Percentiles rank a stretch among this genome's conserved stretches.
phyloP scores from a whole-genome alignment of 2,888 invertebrate species.

The Ichneumoninae sp. region DNA sequence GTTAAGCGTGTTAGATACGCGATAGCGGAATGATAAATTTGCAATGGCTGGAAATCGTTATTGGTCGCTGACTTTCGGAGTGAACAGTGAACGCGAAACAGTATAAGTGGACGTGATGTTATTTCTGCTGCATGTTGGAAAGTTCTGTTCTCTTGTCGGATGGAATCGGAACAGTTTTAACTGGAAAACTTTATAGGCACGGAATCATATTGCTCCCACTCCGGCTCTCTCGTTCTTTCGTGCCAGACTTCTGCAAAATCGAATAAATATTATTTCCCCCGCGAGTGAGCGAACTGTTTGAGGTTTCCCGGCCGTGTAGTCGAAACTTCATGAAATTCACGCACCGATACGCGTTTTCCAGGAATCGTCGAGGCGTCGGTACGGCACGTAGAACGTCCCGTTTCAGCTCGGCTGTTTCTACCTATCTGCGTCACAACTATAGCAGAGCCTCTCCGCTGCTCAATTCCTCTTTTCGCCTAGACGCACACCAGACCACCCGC shows the following conservation, averaged over 20 bases:
- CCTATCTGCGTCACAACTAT: conserved; percentile 35
- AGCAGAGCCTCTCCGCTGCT: conserved; percentile 15
- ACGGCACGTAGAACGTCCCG: conserved; percentile 3
- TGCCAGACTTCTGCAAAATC: conserved; percentile 45
- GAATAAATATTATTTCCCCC: conserved; percentile 61
- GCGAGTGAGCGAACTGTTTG: conserved; percentile 38
- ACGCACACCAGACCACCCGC: conserved; percentile 28
- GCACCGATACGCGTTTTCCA: conserved; percentile 34
- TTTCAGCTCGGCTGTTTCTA: conserved; percentile 25
- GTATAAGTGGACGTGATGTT: conserved; percentile 42
- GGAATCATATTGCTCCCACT: conserved; percentile 56
- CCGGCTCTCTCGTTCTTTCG: neutral
- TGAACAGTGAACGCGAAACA: conserved; percentile 6
- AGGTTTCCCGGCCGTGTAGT: conserved; percentile 22
- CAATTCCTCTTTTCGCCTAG: conserved; percentile 35
- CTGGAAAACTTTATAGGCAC: conserved; percentile 64
- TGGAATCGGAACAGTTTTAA: conserved; percentile 63
- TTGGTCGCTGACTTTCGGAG: conserved; percentile 36
- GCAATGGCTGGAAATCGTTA: conserved; percentile 29
- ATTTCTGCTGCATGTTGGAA: conserved; percentile 51
- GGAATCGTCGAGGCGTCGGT: conserved; percentile 5
- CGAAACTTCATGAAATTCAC: conserved; percentile 58
- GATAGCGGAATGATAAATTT: conserved; percentile 19
- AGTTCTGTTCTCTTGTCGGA: conserved; percentile 49
- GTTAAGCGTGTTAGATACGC: neutral